Evolutionary conservation across 2,888 invertebrate genomes (phyloP), one percentile per base, ranked within the genome.

Genomic region (Eupithecia pulchellata): DNA sequence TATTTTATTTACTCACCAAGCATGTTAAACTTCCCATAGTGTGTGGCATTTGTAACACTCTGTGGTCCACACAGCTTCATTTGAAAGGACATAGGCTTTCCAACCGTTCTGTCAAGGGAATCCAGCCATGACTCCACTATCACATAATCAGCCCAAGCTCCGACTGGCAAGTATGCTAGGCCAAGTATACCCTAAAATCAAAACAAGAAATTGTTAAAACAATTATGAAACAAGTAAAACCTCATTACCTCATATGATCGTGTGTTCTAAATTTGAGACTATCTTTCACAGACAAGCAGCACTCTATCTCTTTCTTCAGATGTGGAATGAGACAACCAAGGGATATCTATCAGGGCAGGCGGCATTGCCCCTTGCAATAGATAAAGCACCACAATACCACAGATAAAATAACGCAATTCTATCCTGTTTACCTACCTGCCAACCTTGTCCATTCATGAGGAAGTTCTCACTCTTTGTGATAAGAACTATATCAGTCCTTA

Each of bases 401-500:
- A n/a, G n/a, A n/a, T n/a, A n/a, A n/a, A n/a, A n/a, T n/a, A n/a
- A n/a, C n/a, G n/a, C n/a, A n/a, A n/a, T n/a, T n/a, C n/a, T n/a
- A 25, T 52, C 4, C 52, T 25, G 13, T 52, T 47, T 11, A 47
- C n/a, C 20, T 80, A 95, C 95, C 91, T 96, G 95, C 96, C 96
- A 96, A 71, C 94, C 91, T 5, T 96, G 95, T 8, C 94, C 95
- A 81, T 95, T 95, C 84, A 95, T 94, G 77, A 95, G 96, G 82
- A 96, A 96, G 64, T 95, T 91, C 64, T 92, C 88, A 58, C 95
- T 95, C 32, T 91, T 88, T 9, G 91, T 94, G 71, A 96, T 96
- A 27, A 95, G 91, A 13, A 95, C 95, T 63, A 96, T 89, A 73
- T 95, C 93, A 73, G 94, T 90, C 63, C 87, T 87, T 1, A 95